These are phyloP conservation scores for Peromyscus californicus DNA, from an alignment of 2,113 vertebrate species.

Conservation along the genomic window DNA sequence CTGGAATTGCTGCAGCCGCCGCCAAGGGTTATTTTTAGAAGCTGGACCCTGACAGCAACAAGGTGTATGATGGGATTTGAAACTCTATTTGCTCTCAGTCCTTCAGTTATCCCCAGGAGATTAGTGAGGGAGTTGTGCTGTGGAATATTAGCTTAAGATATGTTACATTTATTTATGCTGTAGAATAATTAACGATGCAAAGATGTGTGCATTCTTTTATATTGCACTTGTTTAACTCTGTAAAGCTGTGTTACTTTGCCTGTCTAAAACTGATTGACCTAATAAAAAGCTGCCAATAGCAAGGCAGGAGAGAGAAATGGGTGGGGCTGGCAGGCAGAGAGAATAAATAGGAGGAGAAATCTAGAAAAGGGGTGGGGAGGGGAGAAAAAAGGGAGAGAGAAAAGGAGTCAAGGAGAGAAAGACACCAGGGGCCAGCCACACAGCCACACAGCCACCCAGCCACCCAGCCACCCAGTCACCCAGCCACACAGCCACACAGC, in stretches of 20 bases:
- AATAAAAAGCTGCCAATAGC: background rate
- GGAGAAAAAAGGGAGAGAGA: background rate
- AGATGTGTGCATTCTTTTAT: background rate
- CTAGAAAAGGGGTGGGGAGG: background rate
- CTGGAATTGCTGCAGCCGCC: background rate
- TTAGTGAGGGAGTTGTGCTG: fast-evolving
- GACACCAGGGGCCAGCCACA: background rate
- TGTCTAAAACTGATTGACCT: background rate
- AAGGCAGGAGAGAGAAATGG: background rate
- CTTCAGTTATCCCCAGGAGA: background rate
- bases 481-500: no score
- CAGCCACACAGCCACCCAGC: background rate
- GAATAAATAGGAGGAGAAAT: background rate
- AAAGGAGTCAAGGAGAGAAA: background rate
- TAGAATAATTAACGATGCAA: background rate
- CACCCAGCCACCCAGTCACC: background rate
- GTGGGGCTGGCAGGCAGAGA: background rate
- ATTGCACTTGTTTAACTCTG: background rate
- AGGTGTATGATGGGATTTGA: background rate
- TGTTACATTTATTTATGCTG: background rate
- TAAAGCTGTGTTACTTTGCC: background rate
- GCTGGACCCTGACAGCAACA: fast-evolving
- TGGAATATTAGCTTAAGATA: background rate
- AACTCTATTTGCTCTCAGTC: background rate
- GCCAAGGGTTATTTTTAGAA: background rate